Conservation (phyloP, 2,888 invertebrate genomes). For the Athalia rosae region DNA sequence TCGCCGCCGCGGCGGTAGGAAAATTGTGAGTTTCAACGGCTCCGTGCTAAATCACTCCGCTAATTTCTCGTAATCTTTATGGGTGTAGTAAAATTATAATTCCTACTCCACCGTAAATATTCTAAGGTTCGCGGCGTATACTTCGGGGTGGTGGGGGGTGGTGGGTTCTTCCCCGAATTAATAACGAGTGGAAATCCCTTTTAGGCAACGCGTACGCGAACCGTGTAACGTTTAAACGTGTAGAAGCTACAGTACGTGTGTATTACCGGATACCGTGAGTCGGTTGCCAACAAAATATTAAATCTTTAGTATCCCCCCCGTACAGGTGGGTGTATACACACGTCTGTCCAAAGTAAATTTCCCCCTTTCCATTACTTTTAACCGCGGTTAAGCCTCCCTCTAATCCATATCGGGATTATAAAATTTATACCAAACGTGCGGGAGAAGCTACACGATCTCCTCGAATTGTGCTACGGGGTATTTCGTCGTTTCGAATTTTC, state of each 20-base stretch:
- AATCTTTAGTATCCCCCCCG: background rate
- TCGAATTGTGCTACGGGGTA: too few relatives aligned
- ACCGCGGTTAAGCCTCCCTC: background rate
- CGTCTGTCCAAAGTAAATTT: background rate
- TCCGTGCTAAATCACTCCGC: constrained; percentile 61
- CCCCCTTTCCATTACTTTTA: background rate
- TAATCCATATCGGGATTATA: constrained; percentile 17
- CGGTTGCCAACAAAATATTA: constrained; percentile 16
- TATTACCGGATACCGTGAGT: background rate
- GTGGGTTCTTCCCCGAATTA: constrained; percentile 41
- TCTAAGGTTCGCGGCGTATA: background rate
- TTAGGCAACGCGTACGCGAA: constrained; percentile 1
- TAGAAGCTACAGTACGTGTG: background rate
- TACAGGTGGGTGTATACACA: background rate
- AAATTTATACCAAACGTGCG: too few relatives aligned
- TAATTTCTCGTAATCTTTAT: constrained; percentile 67
- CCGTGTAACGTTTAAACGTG: background rate
- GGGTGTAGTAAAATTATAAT: constrained; percentile 64
- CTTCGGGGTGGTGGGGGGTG: too few relatives aligned
- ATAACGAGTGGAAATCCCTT: constrained; percentile 42
- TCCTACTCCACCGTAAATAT: constrained; percentile 47
- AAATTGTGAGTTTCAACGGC: constrained; percentile 18
- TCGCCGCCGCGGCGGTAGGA: too few relatives aligned
- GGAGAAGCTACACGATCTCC: too few relatives aligned
- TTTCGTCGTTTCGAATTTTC: too few relatives aligned